phyloP scores from a whole-genome alignment of 1,140 invertebrate species.

The Eueides isabella region DNA sequence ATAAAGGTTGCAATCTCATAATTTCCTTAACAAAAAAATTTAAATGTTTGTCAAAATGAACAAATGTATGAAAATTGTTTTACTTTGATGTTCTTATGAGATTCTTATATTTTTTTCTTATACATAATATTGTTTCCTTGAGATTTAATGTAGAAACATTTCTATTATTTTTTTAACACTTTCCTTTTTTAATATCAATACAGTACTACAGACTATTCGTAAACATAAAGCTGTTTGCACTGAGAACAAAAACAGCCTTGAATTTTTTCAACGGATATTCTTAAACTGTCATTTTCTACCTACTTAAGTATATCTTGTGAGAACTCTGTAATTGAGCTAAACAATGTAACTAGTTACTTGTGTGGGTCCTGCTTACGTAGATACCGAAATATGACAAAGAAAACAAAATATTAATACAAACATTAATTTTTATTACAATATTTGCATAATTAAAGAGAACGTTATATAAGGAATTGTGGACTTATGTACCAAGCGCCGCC shows the following conservation, averaged over 20 bases:
- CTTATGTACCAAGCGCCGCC: conserved; percentile 53
- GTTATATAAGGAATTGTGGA: conserved; percentile 53
- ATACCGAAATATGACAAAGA: not conserved
- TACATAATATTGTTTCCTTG: not conserved
- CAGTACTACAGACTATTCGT: not conserved
- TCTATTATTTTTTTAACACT: not conserved
- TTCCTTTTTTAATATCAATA: not conserved
- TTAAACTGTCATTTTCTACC: conserved; percentile 31
- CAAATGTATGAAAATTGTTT: not conserved
- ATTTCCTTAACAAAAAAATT: not conserved
- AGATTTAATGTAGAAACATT: not conserved
- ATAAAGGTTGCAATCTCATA: not conserved
- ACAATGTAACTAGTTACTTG: conserved; percentile 52
- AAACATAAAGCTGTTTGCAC: not conserved
- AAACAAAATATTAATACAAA: not conserved
- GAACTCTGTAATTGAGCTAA: conserved; percentile 60
- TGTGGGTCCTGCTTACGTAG: conserved; percentile 39
- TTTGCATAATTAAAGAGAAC: conserved; percentile 21
- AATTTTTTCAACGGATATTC: conserved; percentile 56
- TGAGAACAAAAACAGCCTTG: conserved; percentile 49
- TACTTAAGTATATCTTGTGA: conserved; percentile 55
- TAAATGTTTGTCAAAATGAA: not conserved
- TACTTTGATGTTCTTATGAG: not conserved
- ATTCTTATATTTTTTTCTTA: not conserved
- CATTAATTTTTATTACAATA: not conserved